A percentile compares a stretch with the other conserved stretches of the same genome.
These are phyloP conservation scores for Leucania comma DNA, from an alignment of 2,888 invertebrate species.

Conservation along the genomic window DNA sequence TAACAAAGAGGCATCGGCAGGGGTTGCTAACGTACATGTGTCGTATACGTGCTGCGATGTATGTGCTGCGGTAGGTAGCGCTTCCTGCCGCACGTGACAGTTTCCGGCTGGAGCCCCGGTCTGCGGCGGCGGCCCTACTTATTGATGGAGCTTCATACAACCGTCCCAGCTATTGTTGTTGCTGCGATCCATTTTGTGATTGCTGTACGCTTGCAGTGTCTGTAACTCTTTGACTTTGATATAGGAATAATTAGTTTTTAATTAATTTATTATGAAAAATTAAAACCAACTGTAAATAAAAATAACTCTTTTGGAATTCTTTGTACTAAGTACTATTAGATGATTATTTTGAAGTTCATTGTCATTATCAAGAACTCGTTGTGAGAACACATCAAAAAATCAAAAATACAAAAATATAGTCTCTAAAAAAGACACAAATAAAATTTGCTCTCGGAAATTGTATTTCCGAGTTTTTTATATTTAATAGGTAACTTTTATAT, in stretches of 20 bases:
- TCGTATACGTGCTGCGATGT: conserved; percentile 42
- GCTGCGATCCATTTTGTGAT: conserved; percentile 52
- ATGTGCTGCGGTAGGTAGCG: conserved; percentile 50
- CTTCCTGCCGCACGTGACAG: conserved; percentile 77
- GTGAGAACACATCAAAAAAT: too few species aligned
- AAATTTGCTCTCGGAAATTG: too few species aligned
- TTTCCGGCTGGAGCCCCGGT: conserved; percentile 80
- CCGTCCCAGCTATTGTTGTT: conserved; percentile 48
- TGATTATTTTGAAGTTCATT: too few species aligned
- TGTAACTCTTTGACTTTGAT: conserved; percentile 2
- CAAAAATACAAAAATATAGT: too few species aligned
- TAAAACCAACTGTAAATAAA: too few species aligned
- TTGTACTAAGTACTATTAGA: too few species aligned
- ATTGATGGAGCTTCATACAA: conserved; percentile 64
- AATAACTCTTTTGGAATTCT: too few species aligned
- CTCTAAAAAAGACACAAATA: too few species aligned
- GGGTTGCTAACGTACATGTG: conserved; percentile 33
- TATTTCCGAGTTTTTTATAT: too few species aligned
- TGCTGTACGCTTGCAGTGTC: conserved; percentile 15
- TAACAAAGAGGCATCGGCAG: conserved; percentile 36
- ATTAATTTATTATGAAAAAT: too few species aligned
- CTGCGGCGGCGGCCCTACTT: conserved; percentile 46
- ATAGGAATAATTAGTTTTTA: background rate
- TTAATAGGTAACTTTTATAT: too few species aligned
- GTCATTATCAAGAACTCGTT: too few species aligned